These are phyloP conservation scores for Drosophila prolongata DNA, from an alignment of 2,888 invertebrate species.

Conservation along the genomic window DNA sequence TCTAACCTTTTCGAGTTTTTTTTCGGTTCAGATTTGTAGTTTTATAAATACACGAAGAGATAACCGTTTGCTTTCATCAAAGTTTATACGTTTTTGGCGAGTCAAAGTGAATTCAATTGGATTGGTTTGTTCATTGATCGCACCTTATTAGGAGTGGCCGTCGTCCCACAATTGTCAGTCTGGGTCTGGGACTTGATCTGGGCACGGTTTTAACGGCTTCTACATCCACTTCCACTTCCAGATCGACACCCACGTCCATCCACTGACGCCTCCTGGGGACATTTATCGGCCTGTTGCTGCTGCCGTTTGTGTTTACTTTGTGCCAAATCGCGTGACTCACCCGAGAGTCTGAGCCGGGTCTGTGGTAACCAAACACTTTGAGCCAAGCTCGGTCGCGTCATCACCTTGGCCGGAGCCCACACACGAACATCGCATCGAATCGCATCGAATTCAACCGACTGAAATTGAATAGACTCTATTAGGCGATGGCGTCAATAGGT, in stretches of 20 bases:
- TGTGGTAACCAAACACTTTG: conserved; percentile 36
- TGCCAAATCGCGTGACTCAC: conserved; percentile 60
- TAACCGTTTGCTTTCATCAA: conserved; percentile 11
- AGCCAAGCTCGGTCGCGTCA: conserved; percentile 58
- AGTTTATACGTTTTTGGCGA: conserved; percentile 44
- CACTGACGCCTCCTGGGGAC: conserved; percentile 71
- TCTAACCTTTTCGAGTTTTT: neutral
- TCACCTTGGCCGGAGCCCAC: conserved; percentile 61
- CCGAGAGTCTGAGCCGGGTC: conserved; percentile 66
- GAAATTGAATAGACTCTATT: conserved; percentile 56
- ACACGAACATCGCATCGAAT: conserved; percentile 35
- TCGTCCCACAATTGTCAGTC: conserved; percentile 46
- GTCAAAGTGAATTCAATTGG: conserved; percentile 56
- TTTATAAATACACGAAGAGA: conserved; percentile 4
- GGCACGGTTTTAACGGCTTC: conserved; percentile 33
- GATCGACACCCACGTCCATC: conserved; percentile 58
- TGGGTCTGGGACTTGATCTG: conserved; percentile 48
- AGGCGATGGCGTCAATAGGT: conserved; percentile 84
- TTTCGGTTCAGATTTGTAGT: conserved; percentile 21
- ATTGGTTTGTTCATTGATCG: conserved; percentile 68
- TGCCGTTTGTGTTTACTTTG: conserved; percentile 39
- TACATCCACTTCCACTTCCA: conserved; percentile 55
- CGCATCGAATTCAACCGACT: conserved; percentile 28
- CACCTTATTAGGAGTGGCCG: conserved; percentile 63
- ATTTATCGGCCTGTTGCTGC: conserved; percentile 24